phyloP scores from a whole-genome alignment of 2,797 vertebrate species.

The Ciconia nigra region DNA sequence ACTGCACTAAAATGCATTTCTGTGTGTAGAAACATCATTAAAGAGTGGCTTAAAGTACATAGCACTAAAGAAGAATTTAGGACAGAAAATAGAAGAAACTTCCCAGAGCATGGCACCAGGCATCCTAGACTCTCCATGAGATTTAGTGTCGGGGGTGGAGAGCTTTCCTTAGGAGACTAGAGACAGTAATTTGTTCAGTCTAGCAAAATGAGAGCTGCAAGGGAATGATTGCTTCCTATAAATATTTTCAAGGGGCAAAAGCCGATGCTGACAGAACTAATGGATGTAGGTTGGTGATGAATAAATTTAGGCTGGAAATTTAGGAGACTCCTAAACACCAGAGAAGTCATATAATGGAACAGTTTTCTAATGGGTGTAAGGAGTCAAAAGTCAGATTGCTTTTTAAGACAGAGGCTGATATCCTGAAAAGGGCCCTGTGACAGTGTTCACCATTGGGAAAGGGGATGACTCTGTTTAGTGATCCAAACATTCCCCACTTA shows the following conservation, averaged over 20 bases:
- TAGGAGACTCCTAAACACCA: neutral
- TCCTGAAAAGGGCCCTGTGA: neutral
- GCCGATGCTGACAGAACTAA: neutral
- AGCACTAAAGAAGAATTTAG: neutral
- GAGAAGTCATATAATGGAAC: neutral
- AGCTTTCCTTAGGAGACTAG: neutral
- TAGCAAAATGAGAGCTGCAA: neutral
- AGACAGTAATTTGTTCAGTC: neutral
- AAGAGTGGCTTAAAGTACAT: neutral
- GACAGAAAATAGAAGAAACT: neutral
- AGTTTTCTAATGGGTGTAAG: neutral
- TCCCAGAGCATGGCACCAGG: neutral
- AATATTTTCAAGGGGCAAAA: slow-evolving; percentile 2
- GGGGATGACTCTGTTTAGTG: neutral
- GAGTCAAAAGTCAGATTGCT: neutral
- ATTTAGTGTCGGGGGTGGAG: neutral
- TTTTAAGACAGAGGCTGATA: neutral
- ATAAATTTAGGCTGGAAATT: neutral
- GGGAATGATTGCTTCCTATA: neutral
- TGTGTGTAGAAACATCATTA: neutral
- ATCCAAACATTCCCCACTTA: neutral
- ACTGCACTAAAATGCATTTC: neutral
- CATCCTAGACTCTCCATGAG: neutral
- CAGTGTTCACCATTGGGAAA: neutral
- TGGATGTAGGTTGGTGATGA: neutral